Conservation (phyloP, 2,888 invertebrate genomes). For the Pyrrhia umbra region DNA sequence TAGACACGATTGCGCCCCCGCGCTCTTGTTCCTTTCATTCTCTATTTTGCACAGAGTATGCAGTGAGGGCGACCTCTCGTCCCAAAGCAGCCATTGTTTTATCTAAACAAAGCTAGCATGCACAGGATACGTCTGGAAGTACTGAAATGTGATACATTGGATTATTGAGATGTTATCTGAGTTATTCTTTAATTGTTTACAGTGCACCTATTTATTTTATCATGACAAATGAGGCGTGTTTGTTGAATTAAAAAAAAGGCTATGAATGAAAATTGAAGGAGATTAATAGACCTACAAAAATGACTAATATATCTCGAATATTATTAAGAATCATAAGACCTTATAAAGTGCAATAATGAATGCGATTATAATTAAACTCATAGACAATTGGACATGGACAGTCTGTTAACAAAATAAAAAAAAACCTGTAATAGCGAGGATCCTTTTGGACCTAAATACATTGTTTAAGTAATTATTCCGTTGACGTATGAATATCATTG, state of each 20-base stretch:
- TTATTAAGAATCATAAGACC: not conserved
- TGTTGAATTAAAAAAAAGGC: conserved; percentile 2
- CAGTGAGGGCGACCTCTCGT: conserved; percentile 53
- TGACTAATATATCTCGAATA: not conserved
- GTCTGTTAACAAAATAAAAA: conserved; percentile 20
- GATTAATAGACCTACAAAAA: not conserved
- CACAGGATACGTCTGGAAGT: conserved; percentile 50
- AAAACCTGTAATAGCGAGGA: conserved; percentile 38
- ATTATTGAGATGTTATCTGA: conserved; percentile 39
- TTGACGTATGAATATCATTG: conserved; percentile 36
- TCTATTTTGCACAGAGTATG: conserved; percentile 51
- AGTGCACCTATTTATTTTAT: conserved; percentile 34
- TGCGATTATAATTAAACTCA: not conserved
- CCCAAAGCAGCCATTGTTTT: conserved; percentile 53
- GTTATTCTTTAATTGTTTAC: conserved; percentile 34
- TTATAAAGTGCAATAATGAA: not conserved
- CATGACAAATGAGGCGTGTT: not conserved
- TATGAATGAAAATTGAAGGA: not conserved
- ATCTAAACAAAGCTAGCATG: conserved; percentile 35
- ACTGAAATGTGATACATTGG: conserved; percentile 29
- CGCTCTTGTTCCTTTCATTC: conserved; percentile 82
- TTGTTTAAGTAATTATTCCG: conserved; percentile 34
- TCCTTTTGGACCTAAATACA: conserved; percentile 31
- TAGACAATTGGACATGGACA: conserved; percentile 16
- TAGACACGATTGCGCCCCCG: conserved; percentile 77